Base-by-base conservation (phyloP, 2,797 vertebrate species). In the Falco peregrinus region DNA sequence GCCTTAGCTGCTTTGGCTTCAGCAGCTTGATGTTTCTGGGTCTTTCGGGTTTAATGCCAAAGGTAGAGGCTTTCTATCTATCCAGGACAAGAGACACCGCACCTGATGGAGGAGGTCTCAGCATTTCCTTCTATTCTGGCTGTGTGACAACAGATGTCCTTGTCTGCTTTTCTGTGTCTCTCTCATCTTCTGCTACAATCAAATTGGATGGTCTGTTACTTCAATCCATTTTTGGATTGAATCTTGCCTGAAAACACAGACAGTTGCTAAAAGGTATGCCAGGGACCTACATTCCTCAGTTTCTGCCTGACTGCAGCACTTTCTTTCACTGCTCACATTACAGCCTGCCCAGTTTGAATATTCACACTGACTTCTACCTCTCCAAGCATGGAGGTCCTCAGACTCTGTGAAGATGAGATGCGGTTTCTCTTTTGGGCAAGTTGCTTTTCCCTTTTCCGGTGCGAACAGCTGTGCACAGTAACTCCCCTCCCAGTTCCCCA, bases 301-400 rank as follows among this genome's bases (percentile, higher is more conserved):
- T 88, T 80, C 43, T 94, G 81, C 64, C 79, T 93, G 89, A 61
- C 79, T 64, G 89, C 73, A 93, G 87, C 74, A 53, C 73, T 95
- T 94, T 87, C 63, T 88, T 96, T 85, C 84, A 82, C 64, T 43
- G 45, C 82, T 96, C 76, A 67, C 76, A 78, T 87, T 93, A 92
- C 90, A 96, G 64, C 37, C 75, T 94, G 64, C 19, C 21, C 7
- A 1, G 18, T 86, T 82, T 48, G 69, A 80, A 68, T 64, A 90
- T 41, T 83, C 89, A 39, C 54, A n/a, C 25, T 57, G 61, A 78
- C 33, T 95, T 90, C 70, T 61, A 50, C 31, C 57, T 95, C 68
- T 60, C 48, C 47, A 47, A 65, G 31, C n/a, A 28, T 18, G 14
- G 85, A 80, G n/a, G 16, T 74, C 50, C 21, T 68, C 35, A n/a